These are phyloP conservation scores for Nestor notabilis DNA, from an alignment of 2,113 vertebrate genomes.

Conservation along the genomic window DNA sequence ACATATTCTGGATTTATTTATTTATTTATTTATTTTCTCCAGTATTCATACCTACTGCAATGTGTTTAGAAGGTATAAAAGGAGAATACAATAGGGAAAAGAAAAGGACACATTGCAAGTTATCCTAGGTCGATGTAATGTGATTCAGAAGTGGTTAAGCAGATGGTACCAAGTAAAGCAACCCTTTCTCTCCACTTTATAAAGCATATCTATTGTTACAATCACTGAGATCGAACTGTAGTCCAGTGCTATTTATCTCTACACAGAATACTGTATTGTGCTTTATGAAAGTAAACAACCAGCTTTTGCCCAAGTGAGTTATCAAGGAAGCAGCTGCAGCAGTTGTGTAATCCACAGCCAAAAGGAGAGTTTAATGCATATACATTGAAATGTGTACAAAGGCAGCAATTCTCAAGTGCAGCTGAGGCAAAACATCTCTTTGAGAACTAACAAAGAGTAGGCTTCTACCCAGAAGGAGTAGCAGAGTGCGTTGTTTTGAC, in stretches of 20 bases:
- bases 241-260: not conserved
- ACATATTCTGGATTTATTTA: not conserved
- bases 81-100: not conserved
- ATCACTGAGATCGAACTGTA: not conserved
- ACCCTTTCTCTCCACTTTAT: not conserved
- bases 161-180: not conserved
- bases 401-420: not conserved
- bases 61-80: not conserved
- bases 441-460: not conserved
- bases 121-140: not conserved
- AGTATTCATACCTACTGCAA: not conserved
- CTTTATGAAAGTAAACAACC: not conserved
- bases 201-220: not conserved
- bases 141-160: slow-evolving; percentile 11
- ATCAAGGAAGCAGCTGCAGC: not conserved
- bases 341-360: not conserved
- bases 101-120: not conserved
- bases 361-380: not conserved
- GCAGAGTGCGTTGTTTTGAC: not conserved
- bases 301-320: not conserved
- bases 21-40: not conserved
- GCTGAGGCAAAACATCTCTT: not conserved
- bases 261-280: not conserved
- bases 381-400: not conserved
- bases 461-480: not conserved